Conservation (phyloP, 2,888 invertebrate genomes). For the Unio delphinus region DNA sequence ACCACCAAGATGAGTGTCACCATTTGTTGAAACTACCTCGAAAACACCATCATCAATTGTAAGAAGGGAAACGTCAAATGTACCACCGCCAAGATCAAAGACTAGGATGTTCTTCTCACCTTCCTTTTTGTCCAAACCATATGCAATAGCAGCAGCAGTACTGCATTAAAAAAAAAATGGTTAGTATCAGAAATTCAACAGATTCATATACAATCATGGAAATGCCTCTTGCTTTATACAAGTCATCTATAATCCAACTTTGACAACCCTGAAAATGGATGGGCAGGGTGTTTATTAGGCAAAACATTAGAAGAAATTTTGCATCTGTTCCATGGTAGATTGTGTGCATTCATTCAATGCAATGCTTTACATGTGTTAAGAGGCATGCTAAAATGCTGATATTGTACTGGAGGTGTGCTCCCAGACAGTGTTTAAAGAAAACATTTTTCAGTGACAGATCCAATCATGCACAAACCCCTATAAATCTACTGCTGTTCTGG, state of each 20-base stretch:
- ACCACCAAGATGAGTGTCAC: slow-evolving; percentile 97
- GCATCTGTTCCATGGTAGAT: not conserved
- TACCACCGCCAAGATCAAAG: slow-evolving; percentile 99
- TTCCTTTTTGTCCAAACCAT: slow-evolving; percentile 95
- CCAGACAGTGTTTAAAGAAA: no score
- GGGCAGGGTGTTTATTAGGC: no score
- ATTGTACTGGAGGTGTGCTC: no score
- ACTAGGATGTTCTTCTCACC: slow-evolving; percentile 98
- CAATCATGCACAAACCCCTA: no score
- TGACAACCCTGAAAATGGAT: no score
- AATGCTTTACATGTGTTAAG: not conserved
- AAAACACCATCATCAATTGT: slow-evolving; percentile 99
- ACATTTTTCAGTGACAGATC: no score
- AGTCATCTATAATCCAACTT: no score
- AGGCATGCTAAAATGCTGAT: no score
- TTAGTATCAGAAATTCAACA: not conserved
- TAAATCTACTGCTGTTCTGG: no score
- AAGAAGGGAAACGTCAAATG: slow-evolving; percentile 97
- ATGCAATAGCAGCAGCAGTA: slow-evolving; percentile 97
- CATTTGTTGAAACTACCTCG: slow-evolving; percentile 88
- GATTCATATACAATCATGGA: not conserved
- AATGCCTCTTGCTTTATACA: no score
- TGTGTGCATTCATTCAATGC: not conserved
- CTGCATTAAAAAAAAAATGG: slow-evolving; percentile 38
- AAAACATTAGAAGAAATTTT: no score